Evolutionary conservation across 2,797 vertebrate species (phyloP).

Genomic region (Tokudaia tokunoshimensis): DNA sequence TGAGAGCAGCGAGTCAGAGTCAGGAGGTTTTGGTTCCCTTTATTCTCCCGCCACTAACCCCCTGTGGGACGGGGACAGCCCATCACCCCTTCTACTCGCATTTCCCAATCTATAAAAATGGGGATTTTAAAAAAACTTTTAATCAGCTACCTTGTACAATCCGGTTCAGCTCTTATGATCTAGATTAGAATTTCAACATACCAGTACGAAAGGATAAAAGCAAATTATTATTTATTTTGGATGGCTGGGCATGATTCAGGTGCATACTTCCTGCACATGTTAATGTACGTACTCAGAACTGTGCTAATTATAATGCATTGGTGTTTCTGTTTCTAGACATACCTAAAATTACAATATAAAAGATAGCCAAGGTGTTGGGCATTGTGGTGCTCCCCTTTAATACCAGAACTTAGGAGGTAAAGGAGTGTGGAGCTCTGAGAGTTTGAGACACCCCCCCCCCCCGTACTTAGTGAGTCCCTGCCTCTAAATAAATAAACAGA

Average conservation of each 20-base stretch:
- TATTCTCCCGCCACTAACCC: neutral
- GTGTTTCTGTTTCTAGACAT: neutral
- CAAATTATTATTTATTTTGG: neutral
- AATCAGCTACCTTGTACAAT: neutral
- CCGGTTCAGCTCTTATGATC: neutral
- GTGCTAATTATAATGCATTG: neutral
- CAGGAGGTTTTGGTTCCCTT: neutral
- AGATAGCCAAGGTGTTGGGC: neutral
- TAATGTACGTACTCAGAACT: neutral
- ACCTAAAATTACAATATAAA: neutral
- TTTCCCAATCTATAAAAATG: neutral
- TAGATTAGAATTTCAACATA: neutral
- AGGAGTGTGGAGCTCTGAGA: neutral
- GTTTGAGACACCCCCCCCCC: neutral
- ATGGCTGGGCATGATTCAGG: neutral
- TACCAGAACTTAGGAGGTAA: neutral
- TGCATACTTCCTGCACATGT: neutral
- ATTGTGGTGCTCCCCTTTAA: neutral
- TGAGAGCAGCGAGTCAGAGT: neutral
- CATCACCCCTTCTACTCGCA: neutral
- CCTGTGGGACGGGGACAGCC: neutral
- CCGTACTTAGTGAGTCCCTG: neutral
- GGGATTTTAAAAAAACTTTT: neutral
- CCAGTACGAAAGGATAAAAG: neutral
- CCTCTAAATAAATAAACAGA: neutral